Evolutionary conservation across 2,797 vertebrate genomes (phyloP).

Genomic region (Danio tinwini): DNA sequence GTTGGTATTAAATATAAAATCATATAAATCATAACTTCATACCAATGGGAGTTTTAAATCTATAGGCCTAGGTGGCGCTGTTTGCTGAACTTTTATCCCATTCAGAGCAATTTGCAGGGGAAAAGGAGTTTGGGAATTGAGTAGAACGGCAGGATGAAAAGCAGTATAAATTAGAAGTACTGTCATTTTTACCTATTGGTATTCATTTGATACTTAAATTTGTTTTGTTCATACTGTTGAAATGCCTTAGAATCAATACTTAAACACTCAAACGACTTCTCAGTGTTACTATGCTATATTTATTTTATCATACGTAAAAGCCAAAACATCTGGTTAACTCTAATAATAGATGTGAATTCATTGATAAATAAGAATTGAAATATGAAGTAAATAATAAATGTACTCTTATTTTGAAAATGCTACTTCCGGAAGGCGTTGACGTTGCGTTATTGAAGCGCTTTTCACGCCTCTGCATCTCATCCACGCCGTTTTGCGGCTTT

Average conservation of each 20-base stretch:
- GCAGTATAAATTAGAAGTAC: background rate
- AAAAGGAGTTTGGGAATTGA: background rate
- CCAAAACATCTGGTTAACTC: background rate
- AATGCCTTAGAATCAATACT: background rate
- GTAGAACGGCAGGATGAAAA: background rate
- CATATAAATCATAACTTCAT: no score
- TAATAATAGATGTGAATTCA: background rate
- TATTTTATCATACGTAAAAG: background rate
- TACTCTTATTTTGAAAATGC: constrained; percentile 37
- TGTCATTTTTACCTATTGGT: no score
- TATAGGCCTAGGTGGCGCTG: background rate
- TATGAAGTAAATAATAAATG: no score
- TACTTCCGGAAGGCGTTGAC: constrained; percentile 39
- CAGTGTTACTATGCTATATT: background rate
- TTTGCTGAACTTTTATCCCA: background rate
- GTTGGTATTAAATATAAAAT: background rate
- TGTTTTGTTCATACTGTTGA: background rate
- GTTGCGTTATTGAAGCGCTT: constrained; percentile 1
- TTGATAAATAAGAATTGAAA: no score
- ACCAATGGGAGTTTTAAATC: background rate
- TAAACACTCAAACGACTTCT: background rate
- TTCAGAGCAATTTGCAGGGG: background rate
- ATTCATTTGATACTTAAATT: background rate
- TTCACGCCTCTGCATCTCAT: constrained; percentile 18
- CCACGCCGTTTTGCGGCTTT: background rate